These are phyloP conservation scores for Mactromeris polynyma DNA, from an alignment of 2,888 invertebrate genomes.

Conservation along the genomic window DNA sequence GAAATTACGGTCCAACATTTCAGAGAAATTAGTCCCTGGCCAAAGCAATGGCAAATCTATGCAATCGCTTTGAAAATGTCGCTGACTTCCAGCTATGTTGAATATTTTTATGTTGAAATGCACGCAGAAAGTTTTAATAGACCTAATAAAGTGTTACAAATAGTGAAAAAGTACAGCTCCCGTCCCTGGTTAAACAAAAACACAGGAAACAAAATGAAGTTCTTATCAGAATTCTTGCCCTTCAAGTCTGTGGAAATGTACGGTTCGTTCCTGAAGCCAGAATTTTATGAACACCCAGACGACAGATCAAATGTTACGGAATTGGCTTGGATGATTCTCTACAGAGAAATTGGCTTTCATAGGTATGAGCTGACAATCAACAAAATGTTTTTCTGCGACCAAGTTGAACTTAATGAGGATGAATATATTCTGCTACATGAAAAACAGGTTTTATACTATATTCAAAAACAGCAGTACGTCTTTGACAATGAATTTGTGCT, in stretches of 20 bases:
- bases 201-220: neutral
- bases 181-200: neutral
- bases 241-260: neutral
- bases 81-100: neutral
- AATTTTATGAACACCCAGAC: neutral
- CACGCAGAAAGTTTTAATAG: neutral
- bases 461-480: neutral
- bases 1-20: neutral
- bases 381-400: conserved; percentile 14
- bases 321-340: neutral
- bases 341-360: too few species aligned
- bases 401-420: neutral
- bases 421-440: neutral
- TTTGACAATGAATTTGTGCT: neutral
- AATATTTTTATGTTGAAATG: neutral
- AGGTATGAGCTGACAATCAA: neutral
- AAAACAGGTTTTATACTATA: neutral
- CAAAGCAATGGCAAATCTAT: neutral
- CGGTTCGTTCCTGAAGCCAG: neutral
- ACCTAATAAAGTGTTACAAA: neutral
- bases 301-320: neutral
- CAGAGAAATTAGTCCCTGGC: neutral
- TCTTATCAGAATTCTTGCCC: neutral
- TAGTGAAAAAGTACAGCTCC: neutral
- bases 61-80: neutral